Evolutionary conservation across 1,140 invertebrate genomes (phyloP), one percentile per base, ranked within the genome.

Genomic region (Gonioctena quinquepunctata): DNA sequence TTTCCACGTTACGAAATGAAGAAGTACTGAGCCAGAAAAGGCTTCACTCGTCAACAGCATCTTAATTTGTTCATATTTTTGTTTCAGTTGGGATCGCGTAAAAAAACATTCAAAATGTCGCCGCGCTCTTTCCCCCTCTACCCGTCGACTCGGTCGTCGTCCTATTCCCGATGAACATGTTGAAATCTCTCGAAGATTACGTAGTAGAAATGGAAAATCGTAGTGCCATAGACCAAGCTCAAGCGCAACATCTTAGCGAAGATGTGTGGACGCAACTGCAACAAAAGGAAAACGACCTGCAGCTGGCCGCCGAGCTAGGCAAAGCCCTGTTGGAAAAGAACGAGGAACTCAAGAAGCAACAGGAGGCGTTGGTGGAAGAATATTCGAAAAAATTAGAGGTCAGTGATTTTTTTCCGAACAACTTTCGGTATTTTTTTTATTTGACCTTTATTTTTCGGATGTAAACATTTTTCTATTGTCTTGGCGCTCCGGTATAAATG

Each of bases 291-390:
- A 91, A 93, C 70, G 96, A 98, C 81, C 88, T 98, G 8, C 89
- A 96, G 21, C 85, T 98, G 59, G 96, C 96, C 0, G 96, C 96
- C 0, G 96, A 98, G 83, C 85, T 99, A 27, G 96, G 96, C 19
- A 98, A 98, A 83, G 96, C 96, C 0, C 84, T 99, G 54, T 85
- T 99, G 62, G 96, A 98, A 77, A 94, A 95, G 79, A 99, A 98
- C 82, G 93, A 97, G 79, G 94, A 98, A 79, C 85, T 98, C 60
- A 93, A 91, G 70, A 89, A 91, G 70, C 92, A 95, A 79, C 92
- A 95, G 82, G 96, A 98, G 74, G 87, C 89, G 59, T 84, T 94
- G 8, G 87, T 91, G 2, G 96, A 97, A 77, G 94, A 98, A 76
- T 97, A 93, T 84, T 92, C 92, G n/a, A 89, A 89, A 68, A 96